Evolutionary conservation across 2,797 vertebrate genomes (phyloP).

Genomic region (Cyclopterus lumpus): DNA sequence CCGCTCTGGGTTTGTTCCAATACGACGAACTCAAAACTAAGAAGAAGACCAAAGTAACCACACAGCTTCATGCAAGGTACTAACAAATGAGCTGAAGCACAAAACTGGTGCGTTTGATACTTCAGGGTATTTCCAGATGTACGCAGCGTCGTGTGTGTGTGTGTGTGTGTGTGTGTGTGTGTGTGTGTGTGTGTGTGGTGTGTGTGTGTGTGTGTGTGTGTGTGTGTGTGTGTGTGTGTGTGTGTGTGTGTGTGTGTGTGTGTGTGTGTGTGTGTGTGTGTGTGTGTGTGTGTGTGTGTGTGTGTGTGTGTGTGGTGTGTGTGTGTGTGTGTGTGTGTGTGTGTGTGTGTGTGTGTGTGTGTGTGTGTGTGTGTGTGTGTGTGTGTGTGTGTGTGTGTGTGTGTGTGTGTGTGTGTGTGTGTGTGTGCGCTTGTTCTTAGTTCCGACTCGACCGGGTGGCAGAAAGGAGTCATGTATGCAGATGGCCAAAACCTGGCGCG

Average conservation of each 20-base stretch:
- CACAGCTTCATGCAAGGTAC: slow-evolving; percentile 89
- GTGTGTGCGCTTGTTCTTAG: slow-evolving; percentile 68
- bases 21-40: slow-evolving; percentile 94
- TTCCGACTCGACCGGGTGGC: slow-evolving; percentile 84
- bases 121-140: background rate
- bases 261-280: background rate
- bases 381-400: background rate
- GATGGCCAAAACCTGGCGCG: slow-evolving; percentile 96
- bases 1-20: slow-evolving; percentile 90
- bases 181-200: background rate
- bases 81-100: background rate
- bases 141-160: background rate
- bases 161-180: background rate
- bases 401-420: background rate
- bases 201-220: background rate
- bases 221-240: background rate
- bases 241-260: background rate
- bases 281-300: background rate
- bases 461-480: slow-evolving; percentile 89
- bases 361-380: fast-evolving
- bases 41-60: slow-evolving; percentile 87
- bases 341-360: background rate
- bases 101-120: background rate
- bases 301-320: background rate
- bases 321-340: too few relatives aligned